phyloP scores from a whole-genome alignment of 1,140 invertebrate genomes.

The Chlorops oryzae region DNA sequence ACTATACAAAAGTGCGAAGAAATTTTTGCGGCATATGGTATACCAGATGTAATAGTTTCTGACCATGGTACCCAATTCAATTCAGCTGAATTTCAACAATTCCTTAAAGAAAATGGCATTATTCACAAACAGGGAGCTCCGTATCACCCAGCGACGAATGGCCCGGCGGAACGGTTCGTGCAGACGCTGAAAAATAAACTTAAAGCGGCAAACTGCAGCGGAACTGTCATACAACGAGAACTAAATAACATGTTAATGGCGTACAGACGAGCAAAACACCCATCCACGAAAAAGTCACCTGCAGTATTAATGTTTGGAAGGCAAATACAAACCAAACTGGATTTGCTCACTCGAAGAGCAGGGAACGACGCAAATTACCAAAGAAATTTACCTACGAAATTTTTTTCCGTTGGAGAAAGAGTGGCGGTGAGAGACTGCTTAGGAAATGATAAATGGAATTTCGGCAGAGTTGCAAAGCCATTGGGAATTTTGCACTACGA shows the following conservation, averaged over 20 bases:
- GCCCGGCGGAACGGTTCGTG: slow-evolving; percentile 6
- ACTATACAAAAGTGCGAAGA: too few species aligned
- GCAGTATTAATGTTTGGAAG: slow-evolving; percentile 11
- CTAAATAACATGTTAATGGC: slow-evolving; percentile 6
- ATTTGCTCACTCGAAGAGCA: background rate
- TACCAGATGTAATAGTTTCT: too few species aligned
- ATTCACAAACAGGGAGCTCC: background rate
- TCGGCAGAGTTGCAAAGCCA: slow-evolving; percentile 12
- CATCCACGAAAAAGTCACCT: slow-evolving; percentile 4
- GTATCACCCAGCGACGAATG: slow-evolving; percentile 8
- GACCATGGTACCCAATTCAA: too few species aligned
- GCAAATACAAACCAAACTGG: slow-evolving; percentile 3
- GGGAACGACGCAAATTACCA: background rate
- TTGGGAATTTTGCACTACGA: slow-evolving; percentile 18
- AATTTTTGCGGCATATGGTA: too few species aligned
- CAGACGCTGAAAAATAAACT: too few species aligned
- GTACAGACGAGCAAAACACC: slow-evolving; percentile 1
- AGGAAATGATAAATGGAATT: slow-evolving; percentile 14
- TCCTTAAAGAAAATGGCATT: slow-evolving; percentile 1
- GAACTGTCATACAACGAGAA: background rate
- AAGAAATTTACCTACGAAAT: background rate
- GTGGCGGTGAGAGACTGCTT: slow-evolving; percentile 6
- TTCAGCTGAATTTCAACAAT: background rate
- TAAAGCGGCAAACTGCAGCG: slow-evolving; percentile 2
- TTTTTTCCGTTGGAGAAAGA: slow-evolving; percentile 3